Base-by-base conservation (phyloP, 2,797 vertebrate species). In the Tarsius wallacei region DNA sequence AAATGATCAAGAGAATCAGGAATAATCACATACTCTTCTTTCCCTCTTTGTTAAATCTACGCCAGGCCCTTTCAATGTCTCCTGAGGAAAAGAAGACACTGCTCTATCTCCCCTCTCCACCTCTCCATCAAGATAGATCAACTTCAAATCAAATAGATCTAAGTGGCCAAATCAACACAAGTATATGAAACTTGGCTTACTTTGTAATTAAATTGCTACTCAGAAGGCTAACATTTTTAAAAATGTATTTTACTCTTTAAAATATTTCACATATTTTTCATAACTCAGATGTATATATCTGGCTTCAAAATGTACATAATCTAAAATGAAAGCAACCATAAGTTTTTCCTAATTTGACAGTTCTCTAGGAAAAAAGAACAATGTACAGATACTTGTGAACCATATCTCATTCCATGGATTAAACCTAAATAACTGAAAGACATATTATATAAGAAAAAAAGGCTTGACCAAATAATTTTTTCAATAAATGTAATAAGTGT, bases 161-260 rank as follows among this genome's bases (percentile, higher is more conserved):
- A 95, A 97, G 95, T 94, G 21, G 24, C 63, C 73, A 88, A 90
- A 74, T 90, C 68, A 94, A 55, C 87, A 95, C 93, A 91, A 66
- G 57, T 36, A 24, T 66, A 92, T 70, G 1, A 93, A 64, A 17
- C 51, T 57, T 93, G 57, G 90, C 89, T 93, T 96, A 86, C 85
- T 77, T 76, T 88, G 22, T 80, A n/a, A 89, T 80, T 89, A 86
- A 96, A 89, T 47, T 93, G 36, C 22, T 95, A 66, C 36, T 92
- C 47, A 86, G 70, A 84, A 94, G 82, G 68, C 74, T 86, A 93
- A 81, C 11, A 51, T 93, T 66, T 91, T 77, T 77, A 22, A 91
- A 94, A 96, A 94, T 83, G n/a, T 17, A 61, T 74, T 95, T 59
- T 89, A 95, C 13, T 74, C 12, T 88, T 96, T 22, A 31, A 97